Percentiles rank a stretch among this genome's conserved stretches.
These are phyloP conservation scores for Ambastaia sidthimunki DNA, from an alignment of 2,797 vertebrate species.

Conservation along the genomic window DNA sequence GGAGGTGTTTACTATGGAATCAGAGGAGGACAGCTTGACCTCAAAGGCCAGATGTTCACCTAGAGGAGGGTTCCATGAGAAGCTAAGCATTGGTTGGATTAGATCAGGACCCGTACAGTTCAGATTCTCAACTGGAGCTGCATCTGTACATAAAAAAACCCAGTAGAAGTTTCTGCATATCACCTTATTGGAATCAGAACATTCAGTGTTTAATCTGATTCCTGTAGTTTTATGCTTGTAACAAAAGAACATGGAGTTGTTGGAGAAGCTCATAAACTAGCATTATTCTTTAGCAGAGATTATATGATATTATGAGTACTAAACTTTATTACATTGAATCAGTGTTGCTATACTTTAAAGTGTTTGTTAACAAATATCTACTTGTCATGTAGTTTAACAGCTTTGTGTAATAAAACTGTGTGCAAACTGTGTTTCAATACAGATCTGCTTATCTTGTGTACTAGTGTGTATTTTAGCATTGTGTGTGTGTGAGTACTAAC, in stretches of 20 bases:
- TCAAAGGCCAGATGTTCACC: conserved; percentile 17
- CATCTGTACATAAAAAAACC: conserved; percentile 37
- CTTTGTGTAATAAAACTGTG: not conserved
- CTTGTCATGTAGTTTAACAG: too few species aligned
- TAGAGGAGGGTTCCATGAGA: conserved; percentile 37
- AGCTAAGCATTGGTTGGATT: conserved; percentile 16
- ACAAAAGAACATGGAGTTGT: too few species aligned
- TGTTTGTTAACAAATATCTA: not conserved
- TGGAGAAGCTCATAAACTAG: too few species aligned
- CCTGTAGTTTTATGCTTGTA: too few species aligned
- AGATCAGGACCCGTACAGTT: conserved; percentile 38
- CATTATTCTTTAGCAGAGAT: too few species aligned
- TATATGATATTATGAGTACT: too few species aligned
- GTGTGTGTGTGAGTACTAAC: conserved; percentile 57
- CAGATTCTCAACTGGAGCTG: conserved; percentile 21
- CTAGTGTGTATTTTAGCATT: conserved; percentile 1
- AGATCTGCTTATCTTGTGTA: not conserved
- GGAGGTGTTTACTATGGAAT: not conserved
- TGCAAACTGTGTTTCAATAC: not conserved
- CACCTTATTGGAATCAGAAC: not conserved
- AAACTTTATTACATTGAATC: too few species aligned
- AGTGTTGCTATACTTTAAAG: too few species aligned
- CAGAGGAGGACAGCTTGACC: not conserved
- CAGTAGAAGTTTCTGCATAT: not conserved
- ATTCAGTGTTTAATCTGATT: too few species aligned